A percentile compares a stretch with the other conserved stretches of the same genome.
Conservation (phyloP, 2,113 vertebrate species). For the Anoura caudifer region DNA sequence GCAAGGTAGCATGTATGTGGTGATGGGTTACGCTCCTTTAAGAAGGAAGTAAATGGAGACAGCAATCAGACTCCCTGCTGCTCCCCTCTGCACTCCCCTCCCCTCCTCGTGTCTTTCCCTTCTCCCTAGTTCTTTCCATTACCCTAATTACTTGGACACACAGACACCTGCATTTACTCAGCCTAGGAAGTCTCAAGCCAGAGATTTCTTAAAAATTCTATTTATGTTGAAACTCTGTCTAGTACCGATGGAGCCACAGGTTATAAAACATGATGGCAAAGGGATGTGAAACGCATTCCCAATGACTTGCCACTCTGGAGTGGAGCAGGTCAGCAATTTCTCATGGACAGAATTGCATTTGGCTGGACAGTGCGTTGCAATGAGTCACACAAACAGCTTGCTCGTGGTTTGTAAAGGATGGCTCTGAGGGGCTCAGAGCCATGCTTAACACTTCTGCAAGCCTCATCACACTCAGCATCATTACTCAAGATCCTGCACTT, state of each 20-base stretch:
- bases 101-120: background rate
- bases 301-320: background rate
- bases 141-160: background rate
- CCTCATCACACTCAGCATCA: constrained; percentile 15
- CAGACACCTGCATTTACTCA: background rate
- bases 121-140: background rate
- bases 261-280: background rate
- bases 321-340: background rate
- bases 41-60: background rate
- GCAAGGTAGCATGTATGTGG: background rate
- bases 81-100: background rate
- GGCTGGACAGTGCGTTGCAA: constrained; percentile 50
- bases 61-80: background rate
- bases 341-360: constrained; percentile 62
- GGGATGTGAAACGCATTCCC: background rate
- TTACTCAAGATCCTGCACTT: background rate
- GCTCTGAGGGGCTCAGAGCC: constrained; percentile 22
- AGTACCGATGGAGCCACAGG: background rate
- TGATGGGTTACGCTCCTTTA: background rate
- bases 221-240: background rate
- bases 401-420: constrained; percentile 52
- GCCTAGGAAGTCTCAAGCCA: background rate
- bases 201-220: background rate
- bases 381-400: constrained; percentile 58
- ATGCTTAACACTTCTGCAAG: background rate